Percentiles rank a stretch among this genome's conserved stretches.
phyloP scores from a whole-genome alignment of 2,888 invertebrate genomes.

The Kuschelorhynchus macadamiae region DNA sequence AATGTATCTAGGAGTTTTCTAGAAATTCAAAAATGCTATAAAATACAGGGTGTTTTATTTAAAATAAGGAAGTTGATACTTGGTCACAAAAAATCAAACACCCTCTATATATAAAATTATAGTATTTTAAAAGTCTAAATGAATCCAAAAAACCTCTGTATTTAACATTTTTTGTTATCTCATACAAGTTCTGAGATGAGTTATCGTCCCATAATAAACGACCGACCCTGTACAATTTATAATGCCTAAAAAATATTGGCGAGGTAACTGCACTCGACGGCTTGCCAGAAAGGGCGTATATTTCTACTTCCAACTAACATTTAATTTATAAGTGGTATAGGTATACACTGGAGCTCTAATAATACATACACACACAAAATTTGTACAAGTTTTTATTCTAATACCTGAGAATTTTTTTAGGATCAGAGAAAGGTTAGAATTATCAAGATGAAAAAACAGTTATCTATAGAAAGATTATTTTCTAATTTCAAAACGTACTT shows the following conservation, averaged over 20 bases:
- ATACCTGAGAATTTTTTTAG: constrained; percentile 48
- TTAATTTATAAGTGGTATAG: constrained; percentile 27
- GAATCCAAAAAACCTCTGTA: too few species aligned
- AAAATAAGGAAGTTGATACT: too few species aligned
- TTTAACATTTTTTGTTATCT: too few species aligned
- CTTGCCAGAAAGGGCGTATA: constrained; percentile 40
- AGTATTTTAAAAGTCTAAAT: too few species aligned
- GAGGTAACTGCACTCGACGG: constrained; percentile 45
- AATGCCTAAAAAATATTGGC: constrained; percentile 15
- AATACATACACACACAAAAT: constrained; percentile 33
- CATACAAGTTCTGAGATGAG: too few species aligned
- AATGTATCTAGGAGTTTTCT: too few species aligned
- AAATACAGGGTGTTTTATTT: too few species aligned
- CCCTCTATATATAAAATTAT: too few species aligned
- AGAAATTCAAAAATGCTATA: too few species aligned
- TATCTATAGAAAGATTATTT: constrained; percentile 20
- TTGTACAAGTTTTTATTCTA: constrained; percentile 22
- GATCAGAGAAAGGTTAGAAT: constrained; percentile 28
- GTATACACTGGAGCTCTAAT: constrained; percentile 23
- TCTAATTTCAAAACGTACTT: constrained; percentile 29
- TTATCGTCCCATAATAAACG: too few species aligned
- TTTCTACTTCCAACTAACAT: constrained; percentile 40
- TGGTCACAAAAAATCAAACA: too few species aligned
- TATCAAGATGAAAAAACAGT: constrained; percentile 27
- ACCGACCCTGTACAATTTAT: too few species aligned